These are phyloP conservation scores for Anableps anableps DNA, from an alignment of 2,797 vertebrate genomes.

Conservation along the genomic window DNA sequence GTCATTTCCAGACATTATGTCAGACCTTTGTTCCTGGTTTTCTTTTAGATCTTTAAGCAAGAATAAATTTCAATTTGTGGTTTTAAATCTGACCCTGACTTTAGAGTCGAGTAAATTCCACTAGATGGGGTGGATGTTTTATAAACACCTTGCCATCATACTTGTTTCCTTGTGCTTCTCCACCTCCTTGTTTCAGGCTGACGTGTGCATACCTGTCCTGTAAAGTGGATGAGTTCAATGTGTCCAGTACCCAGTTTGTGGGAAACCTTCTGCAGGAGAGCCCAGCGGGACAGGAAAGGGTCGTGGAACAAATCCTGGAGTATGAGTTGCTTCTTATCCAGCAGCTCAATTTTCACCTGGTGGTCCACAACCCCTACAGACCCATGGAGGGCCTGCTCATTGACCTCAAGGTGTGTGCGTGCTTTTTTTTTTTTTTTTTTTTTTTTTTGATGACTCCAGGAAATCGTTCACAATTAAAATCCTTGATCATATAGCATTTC, in stretches of 20 bases:
- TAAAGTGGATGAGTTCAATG: constrained; percentile 99
- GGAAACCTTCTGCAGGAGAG: constrained; percentile 91
- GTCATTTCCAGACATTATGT: no score
- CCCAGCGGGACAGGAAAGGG: constrained; percentile 86
- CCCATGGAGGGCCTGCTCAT: constrained; percentile 97
- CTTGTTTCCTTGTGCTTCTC: neutral
- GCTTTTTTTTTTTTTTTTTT: no score
- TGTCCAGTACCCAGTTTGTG: constrained; percentile 94
- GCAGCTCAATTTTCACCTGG: constrained; percentile 96
- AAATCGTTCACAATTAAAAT: neutral
- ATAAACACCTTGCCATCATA: neutral
- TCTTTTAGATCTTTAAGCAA: no score
- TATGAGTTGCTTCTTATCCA: constrained; percentile 95
- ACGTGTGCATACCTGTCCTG: constrained; percentile 92
- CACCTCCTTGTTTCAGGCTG: constrained; percentile 58
- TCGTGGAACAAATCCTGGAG: constrained; percentile 94
- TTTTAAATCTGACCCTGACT: neutral
- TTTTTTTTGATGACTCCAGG: neutral
- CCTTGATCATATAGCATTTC: neutral
- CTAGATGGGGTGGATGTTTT: neutral
- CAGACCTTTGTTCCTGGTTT: no score
- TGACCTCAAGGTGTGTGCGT: constrained; percentile 90
- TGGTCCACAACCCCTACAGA: constrained; percentile 94
- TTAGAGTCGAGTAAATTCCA: neutral
- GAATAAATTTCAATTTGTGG: neutral